Evolutionary conservation across 1,140 invertebrate genomes (phyloP).

Genomic region (Dermatophagoides farinae): DNA sequence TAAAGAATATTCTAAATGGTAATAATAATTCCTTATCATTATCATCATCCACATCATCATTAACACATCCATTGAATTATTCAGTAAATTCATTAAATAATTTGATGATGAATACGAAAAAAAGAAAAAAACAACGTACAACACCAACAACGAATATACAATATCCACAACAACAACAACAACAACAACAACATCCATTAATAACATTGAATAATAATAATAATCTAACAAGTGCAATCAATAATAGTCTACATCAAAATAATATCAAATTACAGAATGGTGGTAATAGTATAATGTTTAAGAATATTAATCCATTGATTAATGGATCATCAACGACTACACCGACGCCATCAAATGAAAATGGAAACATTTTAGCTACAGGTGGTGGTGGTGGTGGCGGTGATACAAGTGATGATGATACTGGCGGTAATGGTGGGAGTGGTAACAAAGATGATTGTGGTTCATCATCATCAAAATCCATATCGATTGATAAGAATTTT

Average conservation of each 20-base stretch:
- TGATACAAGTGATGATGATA: neutral
- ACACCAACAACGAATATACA: neutral
- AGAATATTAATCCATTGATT: too few species aligned
- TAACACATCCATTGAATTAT: too few species aligned
- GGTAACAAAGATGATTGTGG: neutral
- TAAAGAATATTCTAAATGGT: neutral
- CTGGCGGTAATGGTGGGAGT: neutral
- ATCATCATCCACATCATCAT: too few species aligned
- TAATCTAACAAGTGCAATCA: conserved; percentile 7
- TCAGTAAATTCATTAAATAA: too few species aligned
- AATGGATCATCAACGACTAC: neutral
- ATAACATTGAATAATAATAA: neutral
- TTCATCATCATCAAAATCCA: neutral
- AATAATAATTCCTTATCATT: neutral
- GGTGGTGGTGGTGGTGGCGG: neutral
- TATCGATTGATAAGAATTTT: neutral
- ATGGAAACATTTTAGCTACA: neutral
- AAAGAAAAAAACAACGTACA: neutral
- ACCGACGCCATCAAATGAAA: neutral
- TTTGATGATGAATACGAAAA: neutral
- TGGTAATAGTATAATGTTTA: too few species aligned
- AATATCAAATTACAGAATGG: neutral
- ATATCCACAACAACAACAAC: neutral
- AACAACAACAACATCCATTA: neutral
- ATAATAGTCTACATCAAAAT: conserved; percentile 4